phyloP scores from a whole-genome alignment of 2,888 invertebrate genomes.

The Drosophila formosana region DNA sequence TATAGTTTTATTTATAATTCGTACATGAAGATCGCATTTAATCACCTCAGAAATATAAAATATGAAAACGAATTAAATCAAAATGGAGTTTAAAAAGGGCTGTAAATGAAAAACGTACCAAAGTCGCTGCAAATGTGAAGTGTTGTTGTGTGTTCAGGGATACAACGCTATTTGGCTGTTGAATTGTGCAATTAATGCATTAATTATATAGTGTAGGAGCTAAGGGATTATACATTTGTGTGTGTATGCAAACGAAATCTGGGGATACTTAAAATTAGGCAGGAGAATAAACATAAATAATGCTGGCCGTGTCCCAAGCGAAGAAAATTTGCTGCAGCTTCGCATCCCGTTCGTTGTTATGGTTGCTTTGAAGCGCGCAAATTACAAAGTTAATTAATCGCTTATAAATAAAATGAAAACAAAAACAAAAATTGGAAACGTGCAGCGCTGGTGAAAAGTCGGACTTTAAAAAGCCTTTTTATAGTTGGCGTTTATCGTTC shows the following conservation, averaged over 20 bases:
- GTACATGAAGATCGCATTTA: constrained; percentile 42
- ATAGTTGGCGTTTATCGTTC: background rate
- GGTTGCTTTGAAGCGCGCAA: background rate
- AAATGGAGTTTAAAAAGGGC: constrained; percentile 5
- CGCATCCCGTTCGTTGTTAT: background rate
- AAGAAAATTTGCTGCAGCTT: background rate
- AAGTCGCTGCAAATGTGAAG: background rate
- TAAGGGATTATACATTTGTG: background rate
- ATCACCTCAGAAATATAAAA: constrained; percentile 31
- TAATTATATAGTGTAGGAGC: background rate
- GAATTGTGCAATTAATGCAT: constrained; percentile 4
- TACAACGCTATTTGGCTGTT: background rate
- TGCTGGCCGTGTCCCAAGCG: background rate
- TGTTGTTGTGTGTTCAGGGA: background rate
- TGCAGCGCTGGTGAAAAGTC: constrained; percentile 12
- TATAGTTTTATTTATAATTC: constrained; percentile 15
- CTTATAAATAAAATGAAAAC: constrained; percentile 21
- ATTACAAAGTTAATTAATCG: constrained; percentile 6
- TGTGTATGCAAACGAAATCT: background rate
- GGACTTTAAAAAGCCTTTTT: constrained; percentile 9
- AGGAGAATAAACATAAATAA: constrained; percentile 8
- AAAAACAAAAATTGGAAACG: constrained; percentile 3
- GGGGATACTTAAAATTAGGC: constrained; percentile 12
- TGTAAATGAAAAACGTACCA: constrained; percentile 7
- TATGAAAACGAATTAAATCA: background rate